Evolutionary conservation across 2,113 vertebrate species (phyloP), one percentile per base, ranked within the genome.

Genomic region (Colaptes auratus): DNA sequence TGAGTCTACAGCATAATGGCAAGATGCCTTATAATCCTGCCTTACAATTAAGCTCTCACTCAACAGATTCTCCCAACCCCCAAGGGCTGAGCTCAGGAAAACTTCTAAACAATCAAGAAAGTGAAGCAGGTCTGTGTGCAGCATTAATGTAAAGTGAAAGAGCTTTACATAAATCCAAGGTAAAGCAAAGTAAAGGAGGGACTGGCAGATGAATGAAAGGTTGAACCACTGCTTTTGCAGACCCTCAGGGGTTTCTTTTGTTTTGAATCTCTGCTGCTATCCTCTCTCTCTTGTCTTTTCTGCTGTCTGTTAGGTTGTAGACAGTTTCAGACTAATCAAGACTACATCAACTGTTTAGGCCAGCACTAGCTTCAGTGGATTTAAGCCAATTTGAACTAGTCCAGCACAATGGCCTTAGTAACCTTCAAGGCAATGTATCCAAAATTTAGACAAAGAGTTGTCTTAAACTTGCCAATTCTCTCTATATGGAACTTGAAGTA

Each of bases 11-110:
- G 36, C 53, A 44, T 42, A 76, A 85, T 76, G 31, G 33, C 60
- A 74, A 81, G 30, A 35, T 24, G 23, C 18, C 56, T 74, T 75
- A n/a, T 52, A 89, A 94, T 61, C 84, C 76, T 69, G 23, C 46
- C 33, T 70, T 46, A 48, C 44, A 66, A 64, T 91, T 71, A 91
- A 90, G 46, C 21, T 63, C 69, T 97, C 73, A 84, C n/a, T 93
- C 74, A 86, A 20, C 60, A 80, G 64, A 84, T 65, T 92, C 53
- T 83, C 71, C 33, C 59, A 86, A 0, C 4, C 52, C 27, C 33
- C 60, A 74, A 16, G 21, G 71, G 67, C 70, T 82, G 23, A 17
- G 36, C 67, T 89, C 21, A 61, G 39, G 46, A 75, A 90, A 93
- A 75, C 12, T 52, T 52, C 66, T 53, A 44, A 76, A 63, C 42